These are phyloP conservation scores for Embidobia sp. DNA, from an alignment of 2,888 invertebrate genomes.

Conservation along the genomic window DNA sequence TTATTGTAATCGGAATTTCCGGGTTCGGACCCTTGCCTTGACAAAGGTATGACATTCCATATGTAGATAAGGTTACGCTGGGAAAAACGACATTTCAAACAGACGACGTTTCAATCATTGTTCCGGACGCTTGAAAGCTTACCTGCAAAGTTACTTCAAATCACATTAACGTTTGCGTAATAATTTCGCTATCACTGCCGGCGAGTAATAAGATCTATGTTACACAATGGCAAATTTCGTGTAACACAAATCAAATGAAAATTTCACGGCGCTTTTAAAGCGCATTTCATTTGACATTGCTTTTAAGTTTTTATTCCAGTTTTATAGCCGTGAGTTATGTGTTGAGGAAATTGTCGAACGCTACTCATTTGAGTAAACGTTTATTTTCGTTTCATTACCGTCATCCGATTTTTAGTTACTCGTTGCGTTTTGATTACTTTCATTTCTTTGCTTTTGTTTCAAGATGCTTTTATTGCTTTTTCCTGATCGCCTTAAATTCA, in stretches of 20 bases:
- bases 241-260: neutral
- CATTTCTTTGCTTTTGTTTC: too few relatives aligned
- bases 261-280: neutral
- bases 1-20: conserved; percentile 49
- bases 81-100: conserved; percentile 47
- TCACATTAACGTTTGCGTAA: conserved; percentile 13
- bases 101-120: conserved; percentile 36
- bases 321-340: too few relatives aligned
- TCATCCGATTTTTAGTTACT: too few relatives aligned
- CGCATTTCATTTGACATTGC: too few relatives aligned
- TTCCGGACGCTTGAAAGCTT: conserved; percentile 3
- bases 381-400: neutral
- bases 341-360: too few relatives aligned
- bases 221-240: too few relatives aligned
- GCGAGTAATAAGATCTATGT: too few relatives aligned
- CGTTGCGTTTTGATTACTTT: too few relatives aligned
- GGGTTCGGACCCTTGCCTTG: conserved; percentile 42
- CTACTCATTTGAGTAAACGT: neutral
- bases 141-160: neutral
- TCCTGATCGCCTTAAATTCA: too few relatives aligned
- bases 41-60: conserved; percentile 58
- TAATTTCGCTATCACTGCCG: neutral
- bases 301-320: too few relatives aligned
- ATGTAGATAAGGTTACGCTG: conserved; percentile 45
- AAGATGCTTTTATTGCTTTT: too few relatives aligned